Evolutionary conservation across 2,888 invertebrate species (phyloP).

Genomic region (Chalcosyrphus nemorum): DNA sequence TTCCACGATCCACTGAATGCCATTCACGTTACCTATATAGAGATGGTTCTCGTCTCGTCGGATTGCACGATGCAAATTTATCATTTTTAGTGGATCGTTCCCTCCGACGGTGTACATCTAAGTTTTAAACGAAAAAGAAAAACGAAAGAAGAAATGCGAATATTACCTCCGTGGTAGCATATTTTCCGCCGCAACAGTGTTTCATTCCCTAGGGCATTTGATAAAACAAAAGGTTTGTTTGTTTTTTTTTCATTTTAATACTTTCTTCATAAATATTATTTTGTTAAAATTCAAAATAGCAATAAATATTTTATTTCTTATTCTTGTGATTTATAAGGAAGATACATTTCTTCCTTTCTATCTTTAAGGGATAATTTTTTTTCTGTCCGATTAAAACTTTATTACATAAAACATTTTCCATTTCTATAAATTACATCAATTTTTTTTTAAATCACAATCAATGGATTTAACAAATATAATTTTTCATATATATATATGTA

Average conservation of each 20-base stretch:
- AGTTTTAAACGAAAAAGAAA: too few species aligned
- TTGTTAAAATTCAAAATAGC: constrained; percentile 64
- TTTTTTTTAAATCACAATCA: constrained; percentile 65
- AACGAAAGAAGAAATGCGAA: too few species aligned
- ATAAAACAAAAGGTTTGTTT: not conserved
- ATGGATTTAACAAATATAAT: constrained; percentile 58
- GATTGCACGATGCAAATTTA: too few species aligned
- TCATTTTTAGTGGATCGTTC: too few species aligned
- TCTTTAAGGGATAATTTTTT: constrained; percentile 14
- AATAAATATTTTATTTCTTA: constrained; percentile 55
- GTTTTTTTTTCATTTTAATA: constrained; percentile 27
- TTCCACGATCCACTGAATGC: too few species aligned
- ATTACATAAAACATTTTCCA: constrained; percentile 34
- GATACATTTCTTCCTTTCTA: constrained; percentile 41
- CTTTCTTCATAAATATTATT: constrained; percentile 52
- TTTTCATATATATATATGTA: too few species aligned
- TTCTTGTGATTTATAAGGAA: constrained; percentile 46
- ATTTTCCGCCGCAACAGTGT: too few species aligned
- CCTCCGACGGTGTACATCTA: too few species aligned
- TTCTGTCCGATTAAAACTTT: constrained; percentile 33
- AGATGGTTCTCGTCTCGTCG: too few species aligned
- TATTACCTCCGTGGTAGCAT: too few species aligned
- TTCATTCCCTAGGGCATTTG: too few species aligned
- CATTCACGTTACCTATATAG: too few species aligned
- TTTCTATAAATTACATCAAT: constrained; percentile 55